Evolutionary conservation across 2,113 vertebrate species (phyloP), one percentile per base, ranked within the genome.

Genomic region (Anser cygnoides): DNA sequence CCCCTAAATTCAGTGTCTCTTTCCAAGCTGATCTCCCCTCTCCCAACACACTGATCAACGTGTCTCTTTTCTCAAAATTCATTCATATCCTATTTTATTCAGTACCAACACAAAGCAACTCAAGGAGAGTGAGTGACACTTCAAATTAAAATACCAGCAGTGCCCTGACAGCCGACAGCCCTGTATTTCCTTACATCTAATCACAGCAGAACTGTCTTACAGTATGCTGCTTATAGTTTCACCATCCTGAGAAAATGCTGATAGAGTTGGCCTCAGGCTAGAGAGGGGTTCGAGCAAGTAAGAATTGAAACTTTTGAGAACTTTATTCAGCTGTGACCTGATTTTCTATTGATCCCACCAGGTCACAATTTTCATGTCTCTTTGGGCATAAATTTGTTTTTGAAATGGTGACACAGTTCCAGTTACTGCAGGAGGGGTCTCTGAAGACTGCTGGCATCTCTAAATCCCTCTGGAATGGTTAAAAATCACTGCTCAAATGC

Each of bases 101-200:
- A 70, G 46, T 75, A 93, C 76, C 84, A 87, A 55, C 9, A 35
- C 54, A 92, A 96, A 95, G 61, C 66, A 91, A 89, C 37, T 87
- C 68, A 61, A 89, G 90, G 41, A 93, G 86, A 55, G 66, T 84
- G 91, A 91, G 44, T 93, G 96, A 89, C 93, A 95, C 54, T 93
- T 95, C 80, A 91, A 87, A 95, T 96, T 97, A 92, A 84, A 96
- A 93, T 84, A 78, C 70, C 58, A 92, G 77, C 54, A 75, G 33
- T 84, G n/a, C 62, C 80, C 90, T 93, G 92, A 95, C 95, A 92
- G 81, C 88, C 0, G 0, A 57, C 91, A 93, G 84, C 78, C 37
- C 72, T 87, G 35, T 78, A 75, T 95, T 97, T 87, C 90, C 84
- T 89, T 89, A 84, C 50, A 68, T 87, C 44, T 92, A 91, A 93